Evolutionary conservation across 2,888 invertebrate genomes (phyloP).

Genomic region (Deilephila elpenor): DNA sequence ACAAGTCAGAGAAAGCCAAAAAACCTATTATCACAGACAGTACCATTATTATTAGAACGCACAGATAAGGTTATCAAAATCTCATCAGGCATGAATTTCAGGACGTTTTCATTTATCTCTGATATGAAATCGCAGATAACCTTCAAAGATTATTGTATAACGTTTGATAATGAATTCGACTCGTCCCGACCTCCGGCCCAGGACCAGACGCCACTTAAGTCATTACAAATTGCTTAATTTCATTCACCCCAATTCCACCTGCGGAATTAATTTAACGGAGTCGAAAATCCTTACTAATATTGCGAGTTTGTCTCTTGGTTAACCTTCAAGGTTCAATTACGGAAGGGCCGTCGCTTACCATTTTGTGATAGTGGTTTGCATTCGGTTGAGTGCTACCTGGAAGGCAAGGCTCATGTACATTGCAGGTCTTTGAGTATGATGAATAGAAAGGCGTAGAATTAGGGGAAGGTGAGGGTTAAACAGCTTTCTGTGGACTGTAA

Average conservation of each 20-base stretch:
- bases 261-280: background rate
- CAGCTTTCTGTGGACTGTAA: too few relatives aligned
- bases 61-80: background rate
- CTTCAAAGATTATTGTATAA: constrained; percentile 16
- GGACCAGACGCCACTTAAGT: background rate
- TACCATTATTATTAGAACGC: background rate
- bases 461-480: too few relatives aligned
- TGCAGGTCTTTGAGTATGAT: too few relatives aligned
- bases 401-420: too few relatives aligned
- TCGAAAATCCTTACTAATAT: background rate
- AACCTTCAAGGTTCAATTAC: background rate
- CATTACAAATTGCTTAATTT: constrained; percentile 14
- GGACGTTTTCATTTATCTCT: background rate
- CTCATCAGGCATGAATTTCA: background rate
- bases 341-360: too few relatives aligned
- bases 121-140: constrained; percentile 7
- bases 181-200: constrained; percentile 1
- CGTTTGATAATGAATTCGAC: constrained; percentile 20
- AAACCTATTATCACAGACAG: too few relatives aligned
- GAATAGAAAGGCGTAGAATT: too few relatives aligned
- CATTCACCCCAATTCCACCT: constrained; percentile 20
- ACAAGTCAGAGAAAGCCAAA: too few relatives aligned
- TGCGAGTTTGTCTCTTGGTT: background rate
- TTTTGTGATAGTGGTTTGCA: too few relatives aligned
- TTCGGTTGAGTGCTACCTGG: too few relatives aligned